Evolutionary conservation across 92 coral and sea anemone genomes (phyloP), one percentile per base, ranked within the genome.

Genomic region (Zoanthus sociatus): DNA sequence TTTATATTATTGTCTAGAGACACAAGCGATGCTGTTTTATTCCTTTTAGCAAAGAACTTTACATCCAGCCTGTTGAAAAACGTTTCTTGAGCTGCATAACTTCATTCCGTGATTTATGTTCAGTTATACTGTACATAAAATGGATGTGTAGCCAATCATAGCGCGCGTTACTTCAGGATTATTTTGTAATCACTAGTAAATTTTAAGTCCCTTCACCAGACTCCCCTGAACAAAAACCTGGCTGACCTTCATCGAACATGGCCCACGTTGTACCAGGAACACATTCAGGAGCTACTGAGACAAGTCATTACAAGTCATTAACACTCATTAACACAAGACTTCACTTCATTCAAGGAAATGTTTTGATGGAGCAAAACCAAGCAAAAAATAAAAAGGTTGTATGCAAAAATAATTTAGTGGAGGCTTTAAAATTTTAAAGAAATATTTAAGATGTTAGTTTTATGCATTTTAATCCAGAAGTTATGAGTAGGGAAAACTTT

Each of bases 171-270:
- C 26, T 26, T 26, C 26, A 26, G 26, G 26, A 26, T 26, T 26
- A 26, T 26, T 26, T 26, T 37, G 10, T 48, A 11, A 48, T 45
- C 18, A 74, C 5, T 45, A 1, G 12, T 66, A n/a, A 30, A 13
- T 10, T 81, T 81, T 47, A 66, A 1, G 5, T 81, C 85, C 85
- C 85, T 64, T 81, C 85, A 81, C 85, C 85, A 81, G 73, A 81
- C 17, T 67, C 73, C 74, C 85, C 85, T 20, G 61, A 45, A 51
- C 17, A 21, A 31, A 42, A 66, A 81, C 58, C 71, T 15, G 85
- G 74, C 85, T 81, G 66, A 81, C 85, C 85, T 81, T 81, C 85
- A 16, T 81, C 85, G 6, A 81, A 81, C 85, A 81, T 66, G 67
- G 20, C 42, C 85, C 85, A 81, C 7, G 85, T 64, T 74, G 85